These are phyloP conservation scores for Neoitamus cyanurus DNA, from an alignment of 2,888 invertebrate species.

Conservation along the genomic window DNA sequence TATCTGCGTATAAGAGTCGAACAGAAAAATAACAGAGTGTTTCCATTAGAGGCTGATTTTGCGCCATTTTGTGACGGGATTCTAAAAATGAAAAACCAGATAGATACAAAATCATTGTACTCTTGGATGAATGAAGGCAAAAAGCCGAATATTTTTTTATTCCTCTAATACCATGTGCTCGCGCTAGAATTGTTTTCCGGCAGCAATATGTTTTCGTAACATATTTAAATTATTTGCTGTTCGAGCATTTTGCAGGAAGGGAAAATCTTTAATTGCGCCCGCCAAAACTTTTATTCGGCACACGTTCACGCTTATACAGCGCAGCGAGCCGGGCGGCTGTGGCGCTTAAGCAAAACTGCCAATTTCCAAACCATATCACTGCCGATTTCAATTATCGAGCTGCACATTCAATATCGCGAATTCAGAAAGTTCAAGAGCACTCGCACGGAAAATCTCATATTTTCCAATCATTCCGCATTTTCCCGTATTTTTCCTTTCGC, in stretches of 20 bases:
- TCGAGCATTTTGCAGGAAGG: not conserved
- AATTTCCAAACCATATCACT: conserved; percentile 30
- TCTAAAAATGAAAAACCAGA: not conserved
- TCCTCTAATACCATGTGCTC: not conserved
- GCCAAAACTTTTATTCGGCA: not conserved
- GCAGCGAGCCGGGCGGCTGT: not conserved
- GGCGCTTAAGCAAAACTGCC: conserved; percentile 4
- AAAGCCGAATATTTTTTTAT: not conserved
- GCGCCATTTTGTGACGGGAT: not conserved
- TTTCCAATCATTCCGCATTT: conserved; percentile 32
- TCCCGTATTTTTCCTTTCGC: not conserved
- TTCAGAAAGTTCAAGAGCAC: conserved; percentile 32
- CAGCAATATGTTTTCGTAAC: not conserved
- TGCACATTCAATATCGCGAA: conserved; percentile 30
- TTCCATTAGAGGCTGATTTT: not conserved
- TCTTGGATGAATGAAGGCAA: not conserved
- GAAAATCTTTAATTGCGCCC: not conserved
- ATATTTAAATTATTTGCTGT: not conserved
- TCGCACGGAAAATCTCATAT: conserved; percentile 31
- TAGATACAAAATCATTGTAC: not conserved
- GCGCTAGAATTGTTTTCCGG: not conserved
- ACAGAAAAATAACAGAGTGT: not conserved
- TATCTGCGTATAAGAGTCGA: not conserved
- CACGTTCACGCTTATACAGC: not conserved
- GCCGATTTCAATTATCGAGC: conserved; percentile 34